These are phyloP conservation scores for Podabrus alpinus DNA, from an alignment of 2,888 invertebrate genomes.

Conservation along the genomic window DNA sequence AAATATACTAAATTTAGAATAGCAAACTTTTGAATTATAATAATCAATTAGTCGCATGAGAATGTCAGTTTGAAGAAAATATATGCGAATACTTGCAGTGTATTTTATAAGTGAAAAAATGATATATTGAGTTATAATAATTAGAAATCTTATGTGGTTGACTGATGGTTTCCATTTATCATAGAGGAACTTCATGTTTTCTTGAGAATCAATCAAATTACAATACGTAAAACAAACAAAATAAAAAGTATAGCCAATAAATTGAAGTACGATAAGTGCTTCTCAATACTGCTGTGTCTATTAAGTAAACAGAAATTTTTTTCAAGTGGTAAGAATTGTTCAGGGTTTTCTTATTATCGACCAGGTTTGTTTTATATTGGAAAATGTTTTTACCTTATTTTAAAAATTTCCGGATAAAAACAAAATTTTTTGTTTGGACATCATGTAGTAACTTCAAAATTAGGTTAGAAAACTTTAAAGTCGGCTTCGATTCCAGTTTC, in stretches of 20 bases:
- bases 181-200: not conserved
- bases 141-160: not conserved
- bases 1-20: not conserved
- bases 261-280: not conserved
- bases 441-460: no score
- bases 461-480: no score
- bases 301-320: not conserved
- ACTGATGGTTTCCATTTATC: not conserved
- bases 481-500: no score
- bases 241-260: not conserved
- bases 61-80: not conserved
- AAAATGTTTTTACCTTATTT: not conserved
- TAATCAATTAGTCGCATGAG: not conserved
- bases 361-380: not conserved
- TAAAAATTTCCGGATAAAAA: not conserved
- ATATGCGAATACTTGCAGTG: no score
- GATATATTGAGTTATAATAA: not conserved
- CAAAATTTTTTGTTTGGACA: not conserved
- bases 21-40: no score
- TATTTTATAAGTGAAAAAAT: not conserved
- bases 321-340: not conserved
- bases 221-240: not conserved
- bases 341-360: not conserved
- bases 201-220: not conserved
- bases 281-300: not conserved